phyloP scores from a whole-genome alignment of 2,113 vertebrate species.

The Scalopus aquaticus region DNA sequence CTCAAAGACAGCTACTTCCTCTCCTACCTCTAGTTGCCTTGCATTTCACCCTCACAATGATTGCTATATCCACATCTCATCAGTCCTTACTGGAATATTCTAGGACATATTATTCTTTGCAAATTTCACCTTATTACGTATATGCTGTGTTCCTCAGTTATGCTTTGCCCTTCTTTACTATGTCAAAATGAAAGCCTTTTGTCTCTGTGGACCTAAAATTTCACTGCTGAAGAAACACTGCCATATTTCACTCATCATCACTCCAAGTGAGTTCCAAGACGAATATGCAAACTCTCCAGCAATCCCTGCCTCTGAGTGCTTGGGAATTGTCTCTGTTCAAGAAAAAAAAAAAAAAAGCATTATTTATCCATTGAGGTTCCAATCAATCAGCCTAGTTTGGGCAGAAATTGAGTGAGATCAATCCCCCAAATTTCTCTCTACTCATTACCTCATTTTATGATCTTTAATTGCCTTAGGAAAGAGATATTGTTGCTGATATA shows the following conservation, averaged over 20 bases:
- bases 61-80: neutral
- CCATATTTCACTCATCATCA: neutral
- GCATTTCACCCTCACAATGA: neutral
- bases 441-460: neutral
- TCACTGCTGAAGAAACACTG: neutral
- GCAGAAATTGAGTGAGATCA: neutral
- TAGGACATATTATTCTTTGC: neutral
- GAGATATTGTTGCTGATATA: neutral
- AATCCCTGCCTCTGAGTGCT: neutral
- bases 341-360: neutral
- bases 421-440: neutral
- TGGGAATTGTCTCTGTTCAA: neutral
- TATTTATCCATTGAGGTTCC: neutral
- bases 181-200: neutral
- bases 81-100: neutral
- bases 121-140: neutral
- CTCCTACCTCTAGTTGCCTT: neutral
- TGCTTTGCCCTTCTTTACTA: neutral
- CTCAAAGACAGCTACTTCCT: neutral
- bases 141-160: neutral
- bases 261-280: neutral
- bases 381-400: neutral
- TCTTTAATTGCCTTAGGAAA: neutral
- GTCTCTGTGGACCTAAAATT: neutral
- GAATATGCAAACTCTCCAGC: neutral